Evolutionary conservation across 2,797 vertebrate species (phyloP).

Genomic region (Petrocephalus schoutedeni): DNA sequence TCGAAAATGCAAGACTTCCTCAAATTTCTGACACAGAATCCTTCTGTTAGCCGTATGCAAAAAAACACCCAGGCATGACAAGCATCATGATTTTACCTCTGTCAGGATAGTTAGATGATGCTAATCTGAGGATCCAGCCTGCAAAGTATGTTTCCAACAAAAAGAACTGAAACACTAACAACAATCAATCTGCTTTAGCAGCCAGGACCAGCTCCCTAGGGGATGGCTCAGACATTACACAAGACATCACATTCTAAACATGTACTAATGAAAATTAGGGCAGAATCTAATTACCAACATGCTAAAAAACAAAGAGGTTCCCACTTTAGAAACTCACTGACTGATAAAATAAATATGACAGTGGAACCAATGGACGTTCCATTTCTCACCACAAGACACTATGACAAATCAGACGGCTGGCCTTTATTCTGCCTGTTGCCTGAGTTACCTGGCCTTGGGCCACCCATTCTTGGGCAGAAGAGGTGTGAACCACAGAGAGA

Average conservation of each 20-base stretch:
- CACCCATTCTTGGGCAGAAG: neutral
- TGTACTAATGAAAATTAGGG: neutral
- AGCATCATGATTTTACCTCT: neutral
- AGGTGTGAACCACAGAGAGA: neutral
- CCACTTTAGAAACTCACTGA: neutral
- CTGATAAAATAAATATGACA: neutral
- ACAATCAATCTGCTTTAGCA: neutral
- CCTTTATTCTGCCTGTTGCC: neutral
- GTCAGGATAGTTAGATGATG: neutral
- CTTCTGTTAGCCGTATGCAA: neutral
- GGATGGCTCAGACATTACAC: neutral
- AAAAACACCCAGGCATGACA: neutral
- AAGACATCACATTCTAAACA: neutral
- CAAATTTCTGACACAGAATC: neutral
- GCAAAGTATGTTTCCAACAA: neutral
- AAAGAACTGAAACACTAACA: neutral
- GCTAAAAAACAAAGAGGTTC: neutral
- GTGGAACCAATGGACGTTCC: neutral
- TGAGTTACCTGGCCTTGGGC: neutral
- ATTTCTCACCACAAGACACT: neutral
- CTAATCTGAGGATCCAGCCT: neutral
- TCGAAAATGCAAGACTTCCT: neutral
- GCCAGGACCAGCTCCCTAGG: neutral
- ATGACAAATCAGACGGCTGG: neutral
- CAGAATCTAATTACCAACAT: neutral